These are phyloP conservation scores for Thomomys bottae DNA, from an alignment of 2,113 vertebrate species.

Conservation along the genomic window DNA sequence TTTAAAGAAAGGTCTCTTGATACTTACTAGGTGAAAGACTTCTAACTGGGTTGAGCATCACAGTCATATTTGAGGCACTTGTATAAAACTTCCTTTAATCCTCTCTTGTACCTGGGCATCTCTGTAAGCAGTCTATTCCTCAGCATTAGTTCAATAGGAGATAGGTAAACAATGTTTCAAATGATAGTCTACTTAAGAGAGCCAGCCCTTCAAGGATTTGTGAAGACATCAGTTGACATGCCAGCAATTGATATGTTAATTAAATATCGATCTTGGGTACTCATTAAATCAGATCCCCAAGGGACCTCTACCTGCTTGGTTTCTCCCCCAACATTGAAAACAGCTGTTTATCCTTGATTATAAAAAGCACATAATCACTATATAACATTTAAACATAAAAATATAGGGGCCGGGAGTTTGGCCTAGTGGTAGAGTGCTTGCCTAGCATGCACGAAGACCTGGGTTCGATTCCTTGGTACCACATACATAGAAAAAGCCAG, in stretches of 20 bases:
- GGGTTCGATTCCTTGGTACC: too few species aligned
- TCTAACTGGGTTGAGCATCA: not conserved
- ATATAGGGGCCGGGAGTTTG: not conserved
- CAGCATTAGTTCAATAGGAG: conserved; percentile 4
- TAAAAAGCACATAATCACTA: not conserved
- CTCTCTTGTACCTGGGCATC: not conserved
- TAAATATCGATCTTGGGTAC: conserved; percentile 53
- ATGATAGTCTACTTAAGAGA: conserved; percentile 55
- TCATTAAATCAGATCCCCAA: conserved; percentile 54
- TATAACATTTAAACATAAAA: conserved; percentile 11
- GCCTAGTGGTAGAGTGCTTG: too few species aligned
- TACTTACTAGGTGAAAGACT: too few species aligned
- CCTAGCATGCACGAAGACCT: too few species aligned
- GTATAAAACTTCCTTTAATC: conserved; percentile 1
- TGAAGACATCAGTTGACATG: conserved; percentile 48
- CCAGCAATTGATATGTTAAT: conserved; percentile 69
- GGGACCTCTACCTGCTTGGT: conserved; percentile 33
- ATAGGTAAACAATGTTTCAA: conserved; percentile 47
- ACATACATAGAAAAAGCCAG: too few species aligned
- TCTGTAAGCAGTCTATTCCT: not conserved
- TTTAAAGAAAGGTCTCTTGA: too few species aligned
- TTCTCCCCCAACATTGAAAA: conserved; percentile 17
- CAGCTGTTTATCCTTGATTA: conserved; percentile 33
- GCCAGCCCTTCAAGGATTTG: conserved; percentile 33
- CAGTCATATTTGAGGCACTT: not conserved